phyloP scores from a whole-genome alignment of 2,888 invertebrate species.

The Melinopterus prodromus region DNA sequence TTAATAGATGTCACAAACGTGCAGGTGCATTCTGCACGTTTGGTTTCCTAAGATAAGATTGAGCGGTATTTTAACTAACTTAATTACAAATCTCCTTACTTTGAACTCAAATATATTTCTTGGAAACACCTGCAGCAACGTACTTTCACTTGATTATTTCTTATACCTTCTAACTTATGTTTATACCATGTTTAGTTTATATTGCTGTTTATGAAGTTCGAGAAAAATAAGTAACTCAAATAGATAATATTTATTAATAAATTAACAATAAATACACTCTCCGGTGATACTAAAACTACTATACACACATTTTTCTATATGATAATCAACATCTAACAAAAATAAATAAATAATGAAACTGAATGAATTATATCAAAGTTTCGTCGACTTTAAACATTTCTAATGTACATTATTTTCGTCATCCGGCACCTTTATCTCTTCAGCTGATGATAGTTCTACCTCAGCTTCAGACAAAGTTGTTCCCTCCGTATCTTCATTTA shows the following conservation, averaged over 20 bases:
- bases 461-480: conserved; percentile 18
- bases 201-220: background rate
- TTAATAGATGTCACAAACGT: background rate
- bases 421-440: conserved; percentile 27
- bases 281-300: background rate
- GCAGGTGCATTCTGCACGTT: too few species aligned
- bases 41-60: background rate
- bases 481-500: conserved; percentile 20
- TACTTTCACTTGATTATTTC: background rate
- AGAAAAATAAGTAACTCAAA: background rate
- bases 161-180: background rate
- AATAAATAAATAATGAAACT: conserved; percentile 11
- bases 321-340: background rate
- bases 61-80: background rate
- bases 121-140: background rate
- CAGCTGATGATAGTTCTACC: background rate
- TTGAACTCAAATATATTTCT: background rate
- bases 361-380: too few species aligned
- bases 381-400: background rate
- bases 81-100: background rate
- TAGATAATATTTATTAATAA: background rate
- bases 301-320: background rate
- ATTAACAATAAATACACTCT: background rate
- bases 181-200: background rate
- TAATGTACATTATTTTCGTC: conserved; percentile 29